Conservation (phyloP, 2,888 invertebrate species). For the Metalampra italica region DNA sequence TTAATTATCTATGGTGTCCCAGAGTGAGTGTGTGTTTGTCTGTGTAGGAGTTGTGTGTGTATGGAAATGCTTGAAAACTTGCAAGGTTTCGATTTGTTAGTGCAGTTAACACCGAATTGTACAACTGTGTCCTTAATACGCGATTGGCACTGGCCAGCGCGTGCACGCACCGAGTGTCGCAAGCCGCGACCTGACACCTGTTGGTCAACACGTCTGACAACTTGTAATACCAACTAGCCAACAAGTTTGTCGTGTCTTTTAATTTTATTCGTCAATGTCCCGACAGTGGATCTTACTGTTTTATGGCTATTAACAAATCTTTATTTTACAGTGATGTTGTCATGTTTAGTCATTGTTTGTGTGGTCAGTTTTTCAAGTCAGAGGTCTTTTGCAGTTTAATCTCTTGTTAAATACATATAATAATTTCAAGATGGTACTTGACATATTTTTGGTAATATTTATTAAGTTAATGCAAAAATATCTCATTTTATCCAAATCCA, state of each 20-base stretch:
- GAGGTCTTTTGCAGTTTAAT: too few relatives aligned
- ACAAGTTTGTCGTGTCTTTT: slow-evolving; percentile 1
- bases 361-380: not conserved
- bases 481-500: not conserved
- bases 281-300: not conserved
- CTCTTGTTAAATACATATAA: too few relatives aligned
- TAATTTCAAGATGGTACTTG: too few relatives aligned
- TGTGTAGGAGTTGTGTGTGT: too few relatives aligned
- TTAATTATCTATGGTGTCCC: too few relatives aligned
- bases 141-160: slow-evolving; percentile 24
- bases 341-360: not conserved
- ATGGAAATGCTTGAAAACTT: too few relatives aligned
- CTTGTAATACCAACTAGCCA: slow-evolving; percentile 18
- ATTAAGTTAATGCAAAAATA: too few relatives aligned
- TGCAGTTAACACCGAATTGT: slow-evolving; percentile 4
- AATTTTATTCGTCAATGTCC: not conserved
- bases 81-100: not conserved
- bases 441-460: too few relatives aligned
- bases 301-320: not conserved
- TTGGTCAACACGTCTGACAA: slow-evolving; percentile 42
- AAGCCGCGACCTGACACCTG: slow-evolving; percentile 32
- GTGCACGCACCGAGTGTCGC: slow-evolving; percentile 23
- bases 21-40: too few relatives aligned
- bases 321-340: not conserved
- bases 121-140: slow-evolving; percentile 30